Percentiles rank a stretch among this genome's conserved stretches.
Conservation (phyloP, 2,113 vertebrate species). For the Circaetus gallicus region DNA sequence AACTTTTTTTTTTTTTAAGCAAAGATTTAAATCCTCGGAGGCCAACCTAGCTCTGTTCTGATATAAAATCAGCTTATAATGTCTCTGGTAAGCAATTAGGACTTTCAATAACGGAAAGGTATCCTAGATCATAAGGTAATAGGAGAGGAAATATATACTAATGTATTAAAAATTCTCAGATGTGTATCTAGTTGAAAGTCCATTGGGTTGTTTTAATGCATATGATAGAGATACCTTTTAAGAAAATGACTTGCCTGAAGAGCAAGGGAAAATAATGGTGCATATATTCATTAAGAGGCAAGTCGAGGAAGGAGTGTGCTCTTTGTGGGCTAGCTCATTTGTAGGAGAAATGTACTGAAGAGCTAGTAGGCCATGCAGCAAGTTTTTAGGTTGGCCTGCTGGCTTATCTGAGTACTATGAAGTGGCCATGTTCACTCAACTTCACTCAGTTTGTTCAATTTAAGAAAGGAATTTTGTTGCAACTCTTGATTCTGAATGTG, state of each 20-base stretch:
- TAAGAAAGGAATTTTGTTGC: neutral
- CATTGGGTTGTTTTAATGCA: neutral
- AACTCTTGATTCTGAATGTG: neutral
- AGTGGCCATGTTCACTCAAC: neutral
- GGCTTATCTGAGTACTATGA: neutral
- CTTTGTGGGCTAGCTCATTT: neutral
- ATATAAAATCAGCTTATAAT: neutral
- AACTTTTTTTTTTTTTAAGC: neutral
- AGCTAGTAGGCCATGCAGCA: neutral
- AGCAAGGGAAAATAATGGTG: neutral
- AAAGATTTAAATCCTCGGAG: neutral
- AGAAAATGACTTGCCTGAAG: neutral
- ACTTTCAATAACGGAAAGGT: neutral
- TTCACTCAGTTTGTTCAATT: neutral
- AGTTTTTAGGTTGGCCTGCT: neutral
- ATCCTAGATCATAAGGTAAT: neutral
- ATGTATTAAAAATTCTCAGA: neutral
- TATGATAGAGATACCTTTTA: neutral
- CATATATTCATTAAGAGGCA: neutral
- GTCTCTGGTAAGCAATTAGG: neutral
- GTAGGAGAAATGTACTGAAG: neutral
- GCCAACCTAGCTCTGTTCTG: neutral
- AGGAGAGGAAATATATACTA: neutral
- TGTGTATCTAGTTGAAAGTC: neutral
- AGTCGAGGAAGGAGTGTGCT: neutral